Percentiles rank a stretch among this genome's conserved stretches.
phyloP scores from a whole-genome alignment of 2,888 invertebrate genomes.

The Diabrotica balteata region DNA sequence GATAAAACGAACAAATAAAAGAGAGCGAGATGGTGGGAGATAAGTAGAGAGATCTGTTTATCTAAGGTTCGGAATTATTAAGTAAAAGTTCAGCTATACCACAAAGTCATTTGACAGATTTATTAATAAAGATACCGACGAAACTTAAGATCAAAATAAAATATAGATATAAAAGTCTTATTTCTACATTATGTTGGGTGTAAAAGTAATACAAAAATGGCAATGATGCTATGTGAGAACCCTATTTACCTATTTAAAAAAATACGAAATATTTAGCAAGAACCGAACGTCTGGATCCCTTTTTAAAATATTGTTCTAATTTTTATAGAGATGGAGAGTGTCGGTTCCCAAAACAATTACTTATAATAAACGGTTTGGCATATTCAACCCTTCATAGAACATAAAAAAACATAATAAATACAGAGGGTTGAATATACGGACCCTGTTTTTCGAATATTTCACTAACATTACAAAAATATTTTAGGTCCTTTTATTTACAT shows the following conservation, averaged over 20 bases:
- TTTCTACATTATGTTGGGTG: neutral
- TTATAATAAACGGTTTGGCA: conserved; percentile 7
- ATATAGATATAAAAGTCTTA: conserved; percentile 3
- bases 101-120: neutral
- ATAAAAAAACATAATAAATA: neutral
- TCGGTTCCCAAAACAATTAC: neutral
- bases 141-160: neutral
- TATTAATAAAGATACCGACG: neutral
- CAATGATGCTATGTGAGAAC: neutral
- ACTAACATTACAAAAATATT: conserved; percentile 50
- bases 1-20: too few species aligned
- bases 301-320: neutral
- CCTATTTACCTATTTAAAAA: neutral
- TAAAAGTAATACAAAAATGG: neutral
- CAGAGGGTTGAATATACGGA: conserved; percentile 17
- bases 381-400: conserved; percentile 14
- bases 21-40: too few species aligned
- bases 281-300: too few species aligned
- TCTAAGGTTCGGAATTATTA: too few species aligned
- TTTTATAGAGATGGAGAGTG: neutral
- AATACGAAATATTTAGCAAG: too few species aligned
- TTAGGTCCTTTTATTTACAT: conserved; percentile 41
- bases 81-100: too few species aligned
- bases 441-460: conserved; percentile 34
- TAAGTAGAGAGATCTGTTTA: too few species aligned